Conservation (phyloP, 2,113 vertebrate species). For the Caranx melampygus region DNA sequence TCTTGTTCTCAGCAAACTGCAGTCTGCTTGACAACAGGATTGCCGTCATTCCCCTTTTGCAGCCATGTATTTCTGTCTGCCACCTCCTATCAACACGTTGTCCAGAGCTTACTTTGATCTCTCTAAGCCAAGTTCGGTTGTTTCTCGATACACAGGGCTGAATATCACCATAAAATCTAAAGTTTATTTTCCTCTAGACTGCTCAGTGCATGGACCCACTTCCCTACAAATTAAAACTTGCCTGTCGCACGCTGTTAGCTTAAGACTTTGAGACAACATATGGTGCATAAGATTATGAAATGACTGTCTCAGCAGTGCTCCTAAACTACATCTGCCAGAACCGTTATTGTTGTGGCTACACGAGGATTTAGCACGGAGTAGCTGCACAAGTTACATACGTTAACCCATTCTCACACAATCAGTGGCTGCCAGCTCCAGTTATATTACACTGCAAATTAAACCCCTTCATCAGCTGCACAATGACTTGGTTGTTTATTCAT, state of each 20-base stretch:
- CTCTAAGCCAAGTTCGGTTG: neutral
- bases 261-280: conserved; percentile 72
- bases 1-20: conserved; percentile 60
- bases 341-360: conserved; percentile 64
- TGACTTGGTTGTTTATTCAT: conserved; percentile 31
- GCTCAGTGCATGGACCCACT: conserved; percentile 29
- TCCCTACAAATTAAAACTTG: conserved; percentile 49
- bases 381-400: conserved; percentile 13
- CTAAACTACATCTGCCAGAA: conserved; percentile 59
- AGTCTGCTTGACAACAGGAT: conserved; percentile 66
- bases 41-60: conserved; percentile 48
- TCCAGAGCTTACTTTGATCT: conserved; percentile 22
- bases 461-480: neutral
- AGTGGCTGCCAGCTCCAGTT: neutral
- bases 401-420: conserved; percentile 9
- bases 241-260: conserved; percentile 48
- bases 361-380: conserved; percentile 59
- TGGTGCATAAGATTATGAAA: conserved; percentile 79
- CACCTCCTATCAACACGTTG: conserved; percentile 50
- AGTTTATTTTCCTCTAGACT: neutral
- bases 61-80: conserved; percentile 63
- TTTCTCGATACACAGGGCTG: neutral
- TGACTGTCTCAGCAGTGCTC: conserved; percentile 65
- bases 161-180: conserved; percentile 18
- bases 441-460: conserved; percentile 21